Base-by-base conservation (phyloP, 2,797 vertebrate genomes). In the Bucorvus abyssinicus region DNA sequence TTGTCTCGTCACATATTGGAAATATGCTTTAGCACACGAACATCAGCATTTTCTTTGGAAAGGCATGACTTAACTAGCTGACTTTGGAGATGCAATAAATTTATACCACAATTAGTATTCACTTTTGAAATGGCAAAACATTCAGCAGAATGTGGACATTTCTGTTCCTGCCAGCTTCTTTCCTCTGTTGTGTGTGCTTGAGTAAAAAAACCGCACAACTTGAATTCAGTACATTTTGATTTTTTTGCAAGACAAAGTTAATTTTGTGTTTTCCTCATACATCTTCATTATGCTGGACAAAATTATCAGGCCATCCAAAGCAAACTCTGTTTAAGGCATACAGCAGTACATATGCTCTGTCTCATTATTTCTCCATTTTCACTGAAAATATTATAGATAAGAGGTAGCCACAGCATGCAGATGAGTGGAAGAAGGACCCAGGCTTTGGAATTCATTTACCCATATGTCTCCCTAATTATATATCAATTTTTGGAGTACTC, bases 341-440 rank as follows among this genome's bases (percentile, higher is more conserved):
- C 13, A 63, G 52, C 84, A 75, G 20, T 81, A 23, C 29, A 49
- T 81, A 56, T 49, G 15, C 29, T 88, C 30, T 44, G 18, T 49
- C 79, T 74, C 91, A 88, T 94, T 87, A 87, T 76, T 96, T 86
- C 63, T 64, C 40, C 7, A 44, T 84, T 88, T 78, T 88, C 27
- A 53, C 27, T 44, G 14, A 49, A 79, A 87, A 76, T 79, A 56
- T 56, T 56, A 63, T 81, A 88, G 74, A 71, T 23, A 84, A 71
- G 56, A 69, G 26, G 42, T 65, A 55, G 21, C 13, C 57, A 42
- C n/a, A 42, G 36, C 0, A 2, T 57, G 44, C 34, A 75, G 80
- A 71, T 38, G 60, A 68, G 27, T 53, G n/a, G 20, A 82, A 44
- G 64, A 94, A 70, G 45, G 59, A 74, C 14, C 9, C 20, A 64